Base-by-base conservation (phyloP, 2,888 invertebrate species). In the Stenchaetothrips biformis region DNA sequence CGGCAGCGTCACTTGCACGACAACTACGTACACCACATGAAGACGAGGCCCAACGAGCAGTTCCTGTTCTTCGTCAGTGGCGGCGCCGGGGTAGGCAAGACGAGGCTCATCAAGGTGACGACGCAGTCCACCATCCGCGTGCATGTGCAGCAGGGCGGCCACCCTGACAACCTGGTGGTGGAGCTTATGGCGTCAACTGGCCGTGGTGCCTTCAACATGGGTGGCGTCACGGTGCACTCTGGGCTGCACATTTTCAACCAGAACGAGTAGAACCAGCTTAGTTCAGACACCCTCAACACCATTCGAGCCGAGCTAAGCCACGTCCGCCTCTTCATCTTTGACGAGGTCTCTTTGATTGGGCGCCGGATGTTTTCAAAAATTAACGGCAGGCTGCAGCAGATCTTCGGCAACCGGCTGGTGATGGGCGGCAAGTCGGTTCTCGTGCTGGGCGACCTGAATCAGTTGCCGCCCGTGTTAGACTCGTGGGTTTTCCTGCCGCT, bases 161-260 rank as follows among this genome's bases (percentile, higher is more conserved):
- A 37, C 4, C 37, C 37, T 4, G 37, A 37, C 37, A 37, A 37
- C 37, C 37, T 37, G 37, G 37, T 37, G 37, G 37, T 37, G 37
- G 37, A 1, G 37, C 37, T 37, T 4, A 37, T 37, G 37, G 83
- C 83, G 80, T 83, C 83, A 48, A 83, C 83, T 53, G 84, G 84
- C 37, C 84, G 84, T 82, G 85, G 84, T 67, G 84, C 84, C 2
- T 83, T 82, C 81, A 79, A 82, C 25, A 84, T 85, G 47, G 82
- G 82, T 47, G 84, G 84, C 21, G 80, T 82, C 78, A 85, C 84
- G 78, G 82, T 85, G 47, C 84, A 85, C 80, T 82, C 83, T 67
- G 82, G 83, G 13, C 84, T 85, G 82, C 78, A 79, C 62, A 48
- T 21, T 16, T 59, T 78, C n/a, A 48, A 47, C n/a, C 37, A n/a